A percentile compares a stretch with the other conserved stretches of the same genome.
Conservation (phyloP, 2,888 invertebrate genomes). For the Melinopterus prodromus region DNA sequence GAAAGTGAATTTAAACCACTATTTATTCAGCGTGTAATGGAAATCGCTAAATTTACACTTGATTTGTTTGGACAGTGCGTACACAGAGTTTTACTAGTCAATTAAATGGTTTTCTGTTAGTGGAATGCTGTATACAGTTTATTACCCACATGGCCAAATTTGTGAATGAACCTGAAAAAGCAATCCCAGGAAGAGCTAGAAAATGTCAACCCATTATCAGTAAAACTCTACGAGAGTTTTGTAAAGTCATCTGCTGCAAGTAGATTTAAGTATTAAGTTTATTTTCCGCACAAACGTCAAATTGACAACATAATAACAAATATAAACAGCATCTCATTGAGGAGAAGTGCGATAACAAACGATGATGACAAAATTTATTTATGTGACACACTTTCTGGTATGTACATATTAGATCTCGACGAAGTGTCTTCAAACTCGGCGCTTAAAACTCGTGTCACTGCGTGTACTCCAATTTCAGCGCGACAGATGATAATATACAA, state of each 20-base stretch:
- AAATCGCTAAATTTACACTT: neutral
- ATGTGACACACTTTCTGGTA: neutral
- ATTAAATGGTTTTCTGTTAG: neutral
- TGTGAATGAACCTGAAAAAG: neutral
- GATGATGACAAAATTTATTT: neutral
- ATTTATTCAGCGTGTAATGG: neutral
- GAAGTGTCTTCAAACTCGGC: neutral
- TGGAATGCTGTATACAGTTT: neutral
- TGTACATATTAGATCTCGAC: neutral
- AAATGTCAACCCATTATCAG: neutral
- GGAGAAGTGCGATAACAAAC: neutral
- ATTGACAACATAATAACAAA: neutral
- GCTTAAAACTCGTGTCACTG: neutral
- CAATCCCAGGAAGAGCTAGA: neutral
- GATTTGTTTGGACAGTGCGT: neutral
- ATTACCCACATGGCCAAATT: neutral
- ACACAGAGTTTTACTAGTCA: neutral
- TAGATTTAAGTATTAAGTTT: neutral
- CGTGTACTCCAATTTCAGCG: neutral
- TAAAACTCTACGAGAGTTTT: neutral
- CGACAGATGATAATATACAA: constrained; percentile 47
- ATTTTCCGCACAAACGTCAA: neutral
- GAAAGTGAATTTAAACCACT: neutral
- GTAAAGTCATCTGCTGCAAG: neutral
- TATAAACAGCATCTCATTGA: neutral